Conservation (phyloP, 2,888 invertebrate species). For the Spialia ferax region DNA sequence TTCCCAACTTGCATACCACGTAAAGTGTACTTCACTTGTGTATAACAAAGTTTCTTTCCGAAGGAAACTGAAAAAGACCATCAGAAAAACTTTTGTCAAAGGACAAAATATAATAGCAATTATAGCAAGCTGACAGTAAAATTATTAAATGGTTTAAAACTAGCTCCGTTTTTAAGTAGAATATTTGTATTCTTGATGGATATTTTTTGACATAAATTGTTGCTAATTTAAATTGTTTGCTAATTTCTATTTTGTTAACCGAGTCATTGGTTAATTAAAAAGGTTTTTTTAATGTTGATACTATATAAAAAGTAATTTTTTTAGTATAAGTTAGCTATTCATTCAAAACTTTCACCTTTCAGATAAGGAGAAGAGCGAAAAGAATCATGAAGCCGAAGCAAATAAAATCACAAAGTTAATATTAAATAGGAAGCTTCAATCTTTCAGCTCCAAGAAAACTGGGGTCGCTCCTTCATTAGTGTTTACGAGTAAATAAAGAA, state of each 20-base stretch:
- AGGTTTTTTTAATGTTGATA: no score
- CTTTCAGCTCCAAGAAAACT: conserved; percentile 69
- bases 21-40: conserved; percentile 4
- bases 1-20: conserved; percentile 53
- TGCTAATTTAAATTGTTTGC: no score
- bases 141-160: no score
- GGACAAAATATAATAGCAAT: no score
- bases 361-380: background rate
- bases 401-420: conserved; percentile 67
- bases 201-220: no score
- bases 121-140: no score
- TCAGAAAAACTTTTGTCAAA: no score
- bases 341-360: background rate
- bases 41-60: background rate
- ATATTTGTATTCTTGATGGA: no score
- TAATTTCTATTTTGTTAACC: no score
- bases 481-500: conserved; percentile 67
- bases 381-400: conserved; percentile 22
- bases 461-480: conserved; percentile 72
- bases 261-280: no score
- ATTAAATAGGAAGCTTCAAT: conserved; percentile 64
- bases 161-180: no score
- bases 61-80: conserved; percentile 48
- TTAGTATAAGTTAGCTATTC: background rate
- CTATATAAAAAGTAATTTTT: no score